A percentile compares a stretch with the other conserved stretches of the same genome.
Conservation (phyloP, 1,140 invertebrate genomes). For the Scaptomyza montana region DNA sequence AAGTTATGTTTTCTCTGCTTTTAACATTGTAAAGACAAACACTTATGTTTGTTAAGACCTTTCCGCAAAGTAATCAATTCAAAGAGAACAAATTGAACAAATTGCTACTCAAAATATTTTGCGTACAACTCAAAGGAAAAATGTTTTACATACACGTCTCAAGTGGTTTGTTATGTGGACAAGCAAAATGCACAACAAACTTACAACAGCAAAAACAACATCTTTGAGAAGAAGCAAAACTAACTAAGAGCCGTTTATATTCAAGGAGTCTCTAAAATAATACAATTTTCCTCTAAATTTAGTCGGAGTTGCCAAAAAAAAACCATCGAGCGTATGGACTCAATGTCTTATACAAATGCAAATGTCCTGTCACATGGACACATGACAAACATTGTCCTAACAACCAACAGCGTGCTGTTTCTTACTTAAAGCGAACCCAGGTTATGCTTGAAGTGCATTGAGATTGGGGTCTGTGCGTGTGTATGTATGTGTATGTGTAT, state of each 20-base stretch:
- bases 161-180: slow-evolving; percentile 37
- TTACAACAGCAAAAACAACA: slow-evolving; percentile 3
- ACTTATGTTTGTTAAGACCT: not conserved
- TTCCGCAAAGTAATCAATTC: not conserved
- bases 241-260: slow-evolving; percentile 47
- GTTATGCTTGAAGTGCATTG: slow-evolving; percentile 29
- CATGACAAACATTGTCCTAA: slow-evolving; percentile 30
- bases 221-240: slow-evolving; percentile 6
- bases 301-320: slow-evolving; percentile 50
- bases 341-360: slow-evolving; percentile 54
- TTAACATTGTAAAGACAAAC: not conserved
- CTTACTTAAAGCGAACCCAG: slow-evolving; percentile 21
- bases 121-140: slow-evolving; percentile 18
- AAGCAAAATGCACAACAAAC: slow-evolving; percentile 37
- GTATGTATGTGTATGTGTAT: slow-evolving; percentile 1
- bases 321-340: slow-evolving; percentile 15
- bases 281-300: slow-evolving; percentile 80
- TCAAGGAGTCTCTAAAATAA: slow-evolving; percentile 68
- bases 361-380: slow-evolving; percentile 43
- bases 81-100: slow-evolving; percentile 32
- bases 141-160: slow-evolving; percentile 48
- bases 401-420: slow-evolving; percentile 2
- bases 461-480: not conserved
- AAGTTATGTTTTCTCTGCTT: not conserved
- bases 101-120: slow-evolving; percentile 15